Evolutionary conservation across 2,113 vertebrate genomes (phyloP).

Genomic region (Hiodon alosoides): DNA sequence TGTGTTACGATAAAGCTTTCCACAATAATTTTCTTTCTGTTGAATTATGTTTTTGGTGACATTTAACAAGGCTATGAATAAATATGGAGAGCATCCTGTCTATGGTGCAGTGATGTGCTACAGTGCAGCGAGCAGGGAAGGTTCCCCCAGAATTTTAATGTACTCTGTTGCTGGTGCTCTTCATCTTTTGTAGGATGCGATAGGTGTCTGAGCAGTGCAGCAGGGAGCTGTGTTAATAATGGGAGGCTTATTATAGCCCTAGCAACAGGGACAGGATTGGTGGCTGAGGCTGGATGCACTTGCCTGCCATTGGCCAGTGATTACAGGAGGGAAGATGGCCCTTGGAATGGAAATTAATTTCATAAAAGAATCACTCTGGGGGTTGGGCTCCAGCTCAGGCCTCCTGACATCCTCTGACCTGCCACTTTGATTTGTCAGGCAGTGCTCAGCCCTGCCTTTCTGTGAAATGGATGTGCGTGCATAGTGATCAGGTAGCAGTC

Average conservation of each 20-base stretch:
- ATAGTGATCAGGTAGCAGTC: too few species aligned
- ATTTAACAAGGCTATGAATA: too few species aligned
- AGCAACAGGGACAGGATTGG: constrained; percentile 34
- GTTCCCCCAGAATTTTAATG: constrained; percentile 22
- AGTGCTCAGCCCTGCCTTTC: not conserved
- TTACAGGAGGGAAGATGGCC: constrained; percentile 4
- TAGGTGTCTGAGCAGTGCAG: constrained; percentile 26
- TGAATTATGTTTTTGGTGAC: too few species aligned
- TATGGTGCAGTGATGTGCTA: constrained; percentile 8
- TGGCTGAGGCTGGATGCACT: not conserved
- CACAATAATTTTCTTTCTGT: too few species aligned
- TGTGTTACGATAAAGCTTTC: not conserved
- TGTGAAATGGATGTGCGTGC: constrained; percentile 1
- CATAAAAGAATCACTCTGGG: constrained; percentile 16
- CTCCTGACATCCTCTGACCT: constrained; percentile 1
- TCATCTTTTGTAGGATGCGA: constrained; percentile 22
- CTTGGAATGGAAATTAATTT: constrained; percentile 22
- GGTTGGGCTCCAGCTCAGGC: not conserved
- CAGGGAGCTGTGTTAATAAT: constrained; percentile 17
- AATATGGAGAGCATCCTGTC: too few species aligned
- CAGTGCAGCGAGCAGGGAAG: not conserved
- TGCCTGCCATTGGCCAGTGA: constrained; percentile 19
- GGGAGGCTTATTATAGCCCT: constrained; percentile 31
- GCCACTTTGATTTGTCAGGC: constrained; percentile 7
- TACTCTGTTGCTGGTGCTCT: constrained; percentile 13